These are phyloP conservation scores for Dasysyrphus albostriatus DNA, from an alignment of 2,888 invertebrate genomes.

Conservation along the genomic window DNA sequence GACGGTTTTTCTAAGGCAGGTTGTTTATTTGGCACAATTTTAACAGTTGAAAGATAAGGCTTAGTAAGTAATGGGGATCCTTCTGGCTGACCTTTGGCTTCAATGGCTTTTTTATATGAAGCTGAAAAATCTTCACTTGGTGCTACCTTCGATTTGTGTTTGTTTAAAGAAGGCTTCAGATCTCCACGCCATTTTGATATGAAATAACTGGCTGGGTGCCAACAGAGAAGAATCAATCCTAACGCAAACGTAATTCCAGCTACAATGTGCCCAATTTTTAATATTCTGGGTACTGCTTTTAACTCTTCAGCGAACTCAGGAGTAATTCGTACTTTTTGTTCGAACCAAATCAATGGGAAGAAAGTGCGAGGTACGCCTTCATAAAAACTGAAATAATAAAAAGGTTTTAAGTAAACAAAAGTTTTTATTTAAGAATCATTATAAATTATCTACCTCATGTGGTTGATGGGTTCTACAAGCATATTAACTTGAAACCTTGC, in stretches of 20 bases:
- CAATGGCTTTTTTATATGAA: slow-evolving; percentile 56
- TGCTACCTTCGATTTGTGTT: slow-evolving; percentile 43
- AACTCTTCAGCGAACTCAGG: slow-evolving; percentile 86
- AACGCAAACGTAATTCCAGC: slow-evolving; percentile 84
- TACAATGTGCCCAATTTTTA: slow-evolving; percentile 85
- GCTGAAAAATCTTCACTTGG: slow-evolving; percentile 19
- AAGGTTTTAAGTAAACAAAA: too few species aligned
- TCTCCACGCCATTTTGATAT: slow-evolving; percentile 60
- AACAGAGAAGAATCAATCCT: slow-evolving; percentile 83
- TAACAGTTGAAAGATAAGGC: slow-evolving; percentile 37
- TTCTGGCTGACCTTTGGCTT: slow-evolving; percentile 67
- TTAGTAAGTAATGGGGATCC: slow-evolving; percentile 70
- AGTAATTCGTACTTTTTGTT: slow-evolving; percentile 87
- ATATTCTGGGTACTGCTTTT: slow-evolving; percentile 84
- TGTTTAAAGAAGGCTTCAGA: slow-evolving; percentile 30
- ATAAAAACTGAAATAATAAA: slow-evolving; percentile 85
- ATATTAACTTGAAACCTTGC: slow-evolving; percentile 93
- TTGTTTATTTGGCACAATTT: slow-evolving; percentile 53
- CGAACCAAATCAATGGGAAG: slow-evolving; percentile 92
- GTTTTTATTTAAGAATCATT: not conserved
- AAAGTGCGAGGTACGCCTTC: slow-evolving; percentile 87
- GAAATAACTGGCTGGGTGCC: slow-evolving; percentile 79
- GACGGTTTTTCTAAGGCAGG: slow-evolving; percentile 46
- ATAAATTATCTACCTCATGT: slow-evolving; percentile 88
- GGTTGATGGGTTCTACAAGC: slow-evolving; percentile 87